phyloP scores from a whole-genome alignment of 2,797 vertebrate species.

The Galago senegalensis region DNA sequence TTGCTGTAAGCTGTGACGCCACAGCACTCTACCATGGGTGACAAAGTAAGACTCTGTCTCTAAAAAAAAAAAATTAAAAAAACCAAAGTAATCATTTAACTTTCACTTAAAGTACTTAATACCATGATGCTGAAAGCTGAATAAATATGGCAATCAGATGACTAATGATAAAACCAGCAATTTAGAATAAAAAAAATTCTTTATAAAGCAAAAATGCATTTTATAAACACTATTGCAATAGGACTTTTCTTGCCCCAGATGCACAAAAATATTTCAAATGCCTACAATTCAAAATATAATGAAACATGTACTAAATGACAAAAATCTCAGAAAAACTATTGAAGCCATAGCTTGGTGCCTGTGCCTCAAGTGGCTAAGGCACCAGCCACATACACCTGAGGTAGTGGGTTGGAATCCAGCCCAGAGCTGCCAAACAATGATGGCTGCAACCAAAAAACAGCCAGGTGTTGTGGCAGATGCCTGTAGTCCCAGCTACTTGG shows the following conservation, averaged over 20 bases:
- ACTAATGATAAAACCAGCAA: slow-evolving; percentile 27
- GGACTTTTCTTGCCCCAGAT: not conserved
- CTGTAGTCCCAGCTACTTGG: too few relatives aligned
- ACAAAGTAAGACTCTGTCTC: too few relatives aligned
- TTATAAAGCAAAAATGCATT: not conserved
- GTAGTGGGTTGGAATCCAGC: too few relatives aligned
- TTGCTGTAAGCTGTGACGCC: too few relatives aligned
- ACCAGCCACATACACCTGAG: too few relatives aligned
- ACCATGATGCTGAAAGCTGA: not conserved
- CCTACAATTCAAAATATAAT: not conserved
- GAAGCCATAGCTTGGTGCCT: not conserved
- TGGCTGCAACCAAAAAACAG: too few relatives aligned
- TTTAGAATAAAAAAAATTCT: not conserved
- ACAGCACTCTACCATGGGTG: too few relatives aligned
- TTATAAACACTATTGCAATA: slow-evolving; percentile 25
- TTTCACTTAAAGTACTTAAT: not conserved
- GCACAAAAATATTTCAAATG: not conserved
- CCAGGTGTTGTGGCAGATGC: too few relatives aligned
- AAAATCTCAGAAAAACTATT: slow-evolving; percentile 37
- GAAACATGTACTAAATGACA: slow-evolving; percentile 1
- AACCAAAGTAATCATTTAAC: slow-evolving; percentile 17
- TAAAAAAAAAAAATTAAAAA: not conserved
- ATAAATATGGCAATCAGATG: not conserved
- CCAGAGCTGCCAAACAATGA: too few relatives aligned
- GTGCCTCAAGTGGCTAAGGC: too few relatives aligned